phyloP scores from a whole-genome alignment of 2,113 vertebrate species.

The Alligator sinensis region DNA sequence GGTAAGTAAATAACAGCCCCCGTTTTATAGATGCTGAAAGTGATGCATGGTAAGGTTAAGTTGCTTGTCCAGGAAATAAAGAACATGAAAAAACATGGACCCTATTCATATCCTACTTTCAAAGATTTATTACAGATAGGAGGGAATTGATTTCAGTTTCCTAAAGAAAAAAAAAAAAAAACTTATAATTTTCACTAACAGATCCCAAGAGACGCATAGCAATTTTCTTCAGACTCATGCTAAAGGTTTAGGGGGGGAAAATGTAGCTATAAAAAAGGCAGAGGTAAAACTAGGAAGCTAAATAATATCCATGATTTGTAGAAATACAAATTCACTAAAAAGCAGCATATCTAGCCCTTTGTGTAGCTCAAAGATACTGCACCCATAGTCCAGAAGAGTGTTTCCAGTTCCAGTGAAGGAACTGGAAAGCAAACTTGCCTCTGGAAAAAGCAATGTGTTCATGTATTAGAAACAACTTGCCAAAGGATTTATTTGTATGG shows the following conservation, averaged over 20 bases:
- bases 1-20: not conserved
- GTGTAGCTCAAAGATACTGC: not conserved
- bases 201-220: not conserved
- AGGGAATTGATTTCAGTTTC: not conserved
- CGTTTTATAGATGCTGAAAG: not conserved
- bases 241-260: not conserved
- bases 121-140: not conserved
- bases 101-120: not conserved
- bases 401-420: constrained; percentile 20
- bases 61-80: not conserved
- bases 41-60: not conserved
- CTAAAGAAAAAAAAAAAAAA: not conserved
- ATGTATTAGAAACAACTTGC: constrained; percentile 60
- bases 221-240: not conserved
- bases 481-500: constrained; percentile 42
- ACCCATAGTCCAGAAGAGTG: not conserved
- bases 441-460: constrained; percentile 37
- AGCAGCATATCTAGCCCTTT: not conserved
- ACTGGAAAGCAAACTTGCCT: constrained; percentile 21
- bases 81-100: not conserved
- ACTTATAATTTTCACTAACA: not conserved
- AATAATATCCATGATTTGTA: not conserved
- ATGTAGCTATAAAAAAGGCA: not conserved
- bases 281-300: not conserved
- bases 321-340: not conserved